These are phyloP conservation scores for Tetramorium simillimum DNA, from an alignment of 1,140 invertebrate genomes.

Conservation along the genomic window DNA sequence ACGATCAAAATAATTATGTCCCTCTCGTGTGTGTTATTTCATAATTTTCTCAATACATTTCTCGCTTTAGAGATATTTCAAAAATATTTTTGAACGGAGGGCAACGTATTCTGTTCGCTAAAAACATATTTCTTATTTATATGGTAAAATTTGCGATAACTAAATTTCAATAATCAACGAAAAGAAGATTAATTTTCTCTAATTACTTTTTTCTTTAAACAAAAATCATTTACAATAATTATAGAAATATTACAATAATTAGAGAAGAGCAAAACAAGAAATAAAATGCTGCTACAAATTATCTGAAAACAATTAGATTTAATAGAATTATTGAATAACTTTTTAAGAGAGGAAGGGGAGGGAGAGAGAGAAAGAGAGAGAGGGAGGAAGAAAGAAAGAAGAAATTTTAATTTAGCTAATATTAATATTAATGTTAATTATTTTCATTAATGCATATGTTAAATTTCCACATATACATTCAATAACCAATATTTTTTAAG, in stretches of 20 bases:
- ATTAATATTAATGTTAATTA: too few relatives aligned
- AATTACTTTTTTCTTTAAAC: background rate
- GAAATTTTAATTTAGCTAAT: too few relatives aligned
- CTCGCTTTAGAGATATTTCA: background rate
- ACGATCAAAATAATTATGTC: background rate
- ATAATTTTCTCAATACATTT: background rate
- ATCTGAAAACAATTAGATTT: constrained; percentile 30
- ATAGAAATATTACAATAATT: background rate
- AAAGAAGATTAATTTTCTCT: constrained; percentile 17
- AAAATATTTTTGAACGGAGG: background rate
- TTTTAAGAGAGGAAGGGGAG: too few relatives aligned
- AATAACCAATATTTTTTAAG: background rate
- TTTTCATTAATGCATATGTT: background rate
- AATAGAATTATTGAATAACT: constrained; percentile 1
- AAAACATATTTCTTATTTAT: background rate
- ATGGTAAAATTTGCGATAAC: background rate
- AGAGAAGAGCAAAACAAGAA: background rate
- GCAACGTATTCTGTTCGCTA: background rate
- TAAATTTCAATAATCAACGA: constrained; percentile 1
- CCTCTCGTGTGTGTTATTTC: background rate
- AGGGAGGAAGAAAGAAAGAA: too few relatives aligned
- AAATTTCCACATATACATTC: background rate
- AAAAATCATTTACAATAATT: background rate
- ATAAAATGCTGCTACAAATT: background rate
- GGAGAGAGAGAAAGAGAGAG: too few relatives aligned